Conservation (phyloP, 2,888 invertebrate species). For the Spodoptera picta region DNA sequence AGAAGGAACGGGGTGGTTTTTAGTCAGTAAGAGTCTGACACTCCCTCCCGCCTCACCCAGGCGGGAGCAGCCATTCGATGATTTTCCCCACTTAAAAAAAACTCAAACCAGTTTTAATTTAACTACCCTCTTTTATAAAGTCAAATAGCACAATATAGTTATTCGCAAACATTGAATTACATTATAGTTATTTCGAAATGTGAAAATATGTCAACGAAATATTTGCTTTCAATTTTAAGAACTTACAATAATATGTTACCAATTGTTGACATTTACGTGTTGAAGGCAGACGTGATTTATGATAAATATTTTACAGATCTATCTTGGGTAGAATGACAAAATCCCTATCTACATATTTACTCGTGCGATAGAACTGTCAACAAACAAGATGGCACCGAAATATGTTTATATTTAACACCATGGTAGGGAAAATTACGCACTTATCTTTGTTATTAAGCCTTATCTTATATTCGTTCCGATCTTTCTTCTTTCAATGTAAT, state of each 20-base stretch:
- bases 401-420: background rate
- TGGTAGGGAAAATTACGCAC: conserved; percentile 3
- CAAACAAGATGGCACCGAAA: background rate
- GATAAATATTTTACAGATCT: conserved; percentile 6
- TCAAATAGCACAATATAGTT: too few species aligned
- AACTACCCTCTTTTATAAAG: background rate
- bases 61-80: too few species aligned
- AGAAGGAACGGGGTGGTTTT: too few species aligned
- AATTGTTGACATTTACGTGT: background rate
- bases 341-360: background rate
- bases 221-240: background rate
- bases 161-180: too few species aligned
- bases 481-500: conserved; percentile 27
- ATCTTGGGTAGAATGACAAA: background rate
- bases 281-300: conserved; percentile 4
- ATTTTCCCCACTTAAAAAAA: too few species aligned
- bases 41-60: too few species aligned
- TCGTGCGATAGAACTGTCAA: conserved; percentile 5
- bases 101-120: conserved; percentile 8
- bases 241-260: background rate
- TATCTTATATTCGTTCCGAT: conserved; percentile 37
- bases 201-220: too few species aligned
- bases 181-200: too few species aligned
- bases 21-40: too few species aligned
- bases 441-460: conserved; percentile 9